Conservation (phyloP, 1,140 invertebrate genomes). For the Tetramorium simillimum region DNA sequence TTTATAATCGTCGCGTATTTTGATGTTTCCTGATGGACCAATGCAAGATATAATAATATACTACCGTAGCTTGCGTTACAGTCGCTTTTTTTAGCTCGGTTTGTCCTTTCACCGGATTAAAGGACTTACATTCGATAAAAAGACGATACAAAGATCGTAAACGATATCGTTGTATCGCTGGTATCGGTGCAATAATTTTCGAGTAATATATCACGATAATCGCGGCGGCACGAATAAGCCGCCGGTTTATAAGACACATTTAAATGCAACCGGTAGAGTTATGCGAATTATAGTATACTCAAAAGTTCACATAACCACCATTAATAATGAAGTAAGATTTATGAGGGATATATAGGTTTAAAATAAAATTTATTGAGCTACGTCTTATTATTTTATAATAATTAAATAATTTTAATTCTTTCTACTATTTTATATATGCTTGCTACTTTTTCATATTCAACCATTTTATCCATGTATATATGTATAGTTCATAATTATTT, state of each 20-base stretch:
- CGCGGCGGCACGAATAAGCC: background rate
- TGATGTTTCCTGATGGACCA: background rate
- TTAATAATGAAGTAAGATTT: conserved; percentile 14
- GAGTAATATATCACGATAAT: conserved; percentile 17
- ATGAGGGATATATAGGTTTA: background rate
- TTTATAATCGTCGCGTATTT: conserved; percentile 17
- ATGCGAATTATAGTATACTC: background rate
- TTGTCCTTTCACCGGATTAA: conserved; percentile 44
- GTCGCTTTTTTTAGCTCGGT: background rate
- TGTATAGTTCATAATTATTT: background rate
- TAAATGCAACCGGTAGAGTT: background rate
- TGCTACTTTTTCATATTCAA: background rate
- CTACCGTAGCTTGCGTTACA: background rate
- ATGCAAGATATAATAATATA: background rate
- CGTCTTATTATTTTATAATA: too few species aligned
- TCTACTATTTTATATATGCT: background rate
- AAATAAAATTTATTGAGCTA: background rate
- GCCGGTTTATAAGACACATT: background rate
- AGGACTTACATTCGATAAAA: background rate
- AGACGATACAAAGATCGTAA: background rate
- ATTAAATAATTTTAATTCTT: background rate
- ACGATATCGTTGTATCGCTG: background rate
- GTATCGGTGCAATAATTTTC: conserved; percentile 17
- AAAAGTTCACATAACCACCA: background rate
- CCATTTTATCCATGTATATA: background rate